Base-by-base conservation (phyloP, 1,140 invertebrate species). In the Medauroidea extradentata region DNA sequence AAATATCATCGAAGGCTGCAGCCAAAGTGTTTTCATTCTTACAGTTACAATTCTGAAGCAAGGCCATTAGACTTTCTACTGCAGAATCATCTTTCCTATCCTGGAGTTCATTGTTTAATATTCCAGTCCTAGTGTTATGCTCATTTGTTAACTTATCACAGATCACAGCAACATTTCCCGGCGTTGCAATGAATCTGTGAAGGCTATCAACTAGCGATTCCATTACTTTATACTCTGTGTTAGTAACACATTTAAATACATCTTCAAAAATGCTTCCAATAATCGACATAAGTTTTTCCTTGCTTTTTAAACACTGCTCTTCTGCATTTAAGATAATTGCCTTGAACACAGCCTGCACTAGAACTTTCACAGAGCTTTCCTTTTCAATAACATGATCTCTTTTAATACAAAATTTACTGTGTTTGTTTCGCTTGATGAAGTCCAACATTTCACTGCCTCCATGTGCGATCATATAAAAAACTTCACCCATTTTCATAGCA, bases 1-100 rank as follows among this genome's bases (percentile, higher is more conserved):
- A 80, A 34, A 85, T 78, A 25, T 79, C 78, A 67, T 79, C 79
- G 54, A 85, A 84, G 1, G 83, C 83, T 11, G 79, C 74, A 0
- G 79, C 79, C 0, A 85, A 67, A 2, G 82, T 68, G 63, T 79
- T 41, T 25, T 23, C 24, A 11, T 34, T 11, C 29, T 34, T 34
- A 4, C 5, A 34, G 29, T 34, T 11, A 7, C 29, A 4, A 11
- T 4, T 34, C 29, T 34, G 29, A 21, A 57, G 43, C 21, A 57
- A 29, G 38, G 16, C 25, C 23, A 50, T 53, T 19, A 57, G 27
- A 9, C 38, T 43, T 9, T 57, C 43, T n/a, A 57, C 41, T 11
- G 48, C 27, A 21, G 27, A 27, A 9, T 57, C 54, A 23, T 54
- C 27, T 19, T 16, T 51, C 21, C 27, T 24, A 34, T 51, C 41